Evolutionary conservation across 2,797 vertebrate species (phyloP).

Genomic region (Scleropages formosus): DNA sequence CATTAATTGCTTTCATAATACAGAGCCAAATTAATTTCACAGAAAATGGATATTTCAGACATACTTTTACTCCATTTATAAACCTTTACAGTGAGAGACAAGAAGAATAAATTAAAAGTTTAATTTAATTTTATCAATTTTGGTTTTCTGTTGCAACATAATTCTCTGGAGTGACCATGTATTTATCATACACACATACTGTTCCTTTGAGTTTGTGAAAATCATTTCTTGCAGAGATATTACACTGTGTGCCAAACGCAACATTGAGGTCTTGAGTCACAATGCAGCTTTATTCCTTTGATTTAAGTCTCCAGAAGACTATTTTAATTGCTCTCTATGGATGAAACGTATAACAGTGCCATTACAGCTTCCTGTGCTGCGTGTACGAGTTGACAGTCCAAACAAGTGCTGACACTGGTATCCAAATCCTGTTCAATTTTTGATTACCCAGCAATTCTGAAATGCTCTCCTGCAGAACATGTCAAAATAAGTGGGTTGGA

Average conservation of each 20-base stretch:
- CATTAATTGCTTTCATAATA: slow-evolving; percentile 24
- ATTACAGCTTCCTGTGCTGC: neutral
- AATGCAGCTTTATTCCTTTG: neutral
- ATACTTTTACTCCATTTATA: slow-evolving; percentile 37
- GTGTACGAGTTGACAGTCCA: neutral
- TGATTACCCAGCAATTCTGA: slow-evolving; percentile 28
- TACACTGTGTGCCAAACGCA: neutral
- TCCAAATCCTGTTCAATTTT: slow-evolving; percentile 24
- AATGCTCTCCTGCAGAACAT: slow-evolving; percentile 54
- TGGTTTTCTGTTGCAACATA: slow-evolving; percentile 3
- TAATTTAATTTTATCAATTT: neutral
- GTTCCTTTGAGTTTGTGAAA: slow-evolving; percentile 3
- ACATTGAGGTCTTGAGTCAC: neutral
- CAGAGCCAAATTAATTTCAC: slow-evolving; percentile 35
- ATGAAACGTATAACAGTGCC: neutral
- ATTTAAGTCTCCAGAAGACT: neutral
- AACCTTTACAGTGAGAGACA: slow-evolving; percentile 14
- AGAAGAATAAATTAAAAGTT: neutral
- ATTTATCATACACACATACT: neutral
- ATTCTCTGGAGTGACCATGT: neutral
- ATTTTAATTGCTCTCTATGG: slow-evolving; percentile 12
- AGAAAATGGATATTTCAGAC: slow-evolving; percentile 36
- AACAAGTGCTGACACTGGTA: slow-evolving; percentile 15
- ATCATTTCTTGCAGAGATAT: slow-evolving; percentile 2
- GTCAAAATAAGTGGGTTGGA: slow-evolving; percentile 68